These are phyloP conservation scores for Girardinus metallicus DNA, from an alignment of 2,797 vertebrate species.

Conservation along the genomic window DNA sequence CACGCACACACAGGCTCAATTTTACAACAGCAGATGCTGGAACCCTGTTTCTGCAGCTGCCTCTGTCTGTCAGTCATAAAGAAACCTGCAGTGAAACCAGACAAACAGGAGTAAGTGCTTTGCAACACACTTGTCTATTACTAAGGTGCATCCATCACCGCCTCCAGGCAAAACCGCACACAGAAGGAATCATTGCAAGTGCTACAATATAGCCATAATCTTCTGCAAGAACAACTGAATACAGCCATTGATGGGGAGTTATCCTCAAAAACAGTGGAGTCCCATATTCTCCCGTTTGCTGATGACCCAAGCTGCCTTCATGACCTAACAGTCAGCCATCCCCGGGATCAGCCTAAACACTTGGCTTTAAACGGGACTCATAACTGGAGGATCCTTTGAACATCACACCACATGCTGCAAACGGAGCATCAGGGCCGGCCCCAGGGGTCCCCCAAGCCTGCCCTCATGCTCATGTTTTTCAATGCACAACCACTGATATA, in stretches of 20 bases:
- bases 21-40: conserved; percentile 44
- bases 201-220: conserved; percentile 40
- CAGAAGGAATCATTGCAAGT: conserved; percentile 31
- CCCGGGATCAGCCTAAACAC: conserved; percentile 62
- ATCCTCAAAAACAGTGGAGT: conserved; percentile 42
- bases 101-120: conserved; percentile 56
- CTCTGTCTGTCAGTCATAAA: conserved; percentile 54
- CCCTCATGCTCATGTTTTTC: conserved; percentile 69
- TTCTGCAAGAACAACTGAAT: conserved; percentile 53
- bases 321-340: conserved; percentile 50
- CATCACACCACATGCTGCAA: conserved; percentile 48
- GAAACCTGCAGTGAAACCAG: conserved; percentile 44
- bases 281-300: conserved; percentile 16
- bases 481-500: conserved; percentile 64
- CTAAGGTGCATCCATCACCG: conserved; percentile 62
- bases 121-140: conserved; percentile 65
- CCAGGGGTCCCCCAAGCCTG: conserved; percentile 43
- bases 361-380: conserved; percentile 58
- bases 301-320: conserved; percentile 29
- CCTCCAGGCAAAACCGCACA: conserved; percentile 45
- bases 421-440: conserved; percentile 49
- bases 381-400: conserved; percentile 67
- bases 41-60: conserved; percentile 59
- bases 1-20: conserved; percentile 14
- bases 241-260: conserved; percentile 34